Conservation (phyloP, 2,888 invertebrate species). For the Ernsta delagoae region DNA sequence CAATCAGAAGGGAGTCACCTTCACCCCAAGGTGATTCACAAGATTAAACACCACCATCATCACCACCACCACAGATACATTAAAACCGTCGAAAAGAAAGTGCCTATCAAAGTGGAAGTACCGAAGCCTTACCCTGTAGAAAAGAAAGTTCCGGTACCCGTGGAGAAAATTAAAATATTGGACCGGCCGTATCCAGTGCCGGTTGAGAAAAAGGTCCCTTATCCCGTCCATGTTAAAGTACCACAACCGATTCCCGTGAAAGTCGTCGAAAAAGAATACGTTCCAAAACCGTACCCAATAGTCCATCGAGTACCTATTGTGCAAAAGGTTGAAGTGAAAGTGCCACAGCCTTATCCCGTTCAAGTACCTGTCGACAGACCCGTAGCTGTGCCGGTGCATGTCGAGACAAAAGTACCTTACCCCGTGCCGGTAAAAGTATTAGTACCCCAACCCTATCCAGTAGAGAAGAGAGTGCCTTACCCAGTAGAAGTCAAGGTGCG, state of each 20-base stretch:
- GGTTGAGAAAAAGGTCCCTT: constrained; percentile 76
- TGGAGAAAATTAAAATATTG: constrained; percentile 57
- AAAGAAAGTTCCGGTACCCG: constrained; percentile 66
- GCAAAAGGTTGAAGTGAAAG: constrained; percentile 72
- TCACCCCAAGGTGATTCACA: constrained; percentile 63
- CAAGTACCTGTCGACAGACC: constrained; percentile 70
- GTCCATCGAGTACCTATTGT: constrained; percentile 73
- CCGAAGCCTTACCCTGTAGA: constrained; percentile 84
- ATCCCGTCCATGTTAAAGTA: constrained; percentile 73
- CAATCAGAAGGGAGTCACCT: constrained; percentile 60
- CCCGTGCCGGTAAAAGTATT: constrained; percentile 73
- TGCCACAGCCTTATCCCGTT: constrained; percentile 74
- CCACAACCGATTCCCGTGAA: constrained; percentile 80
- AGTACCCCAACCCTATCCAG: constrained; percentile 78
- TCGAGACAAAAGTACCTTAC: constrained; percentile 75
- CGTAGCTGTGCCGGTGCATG: constrained; percentile 67
- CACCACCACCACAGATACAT: constrained; percentile 87
- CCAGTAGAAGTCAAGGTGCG: constrained; percentile 76
- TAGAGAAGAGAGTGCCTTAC: constrained; percentile 83
- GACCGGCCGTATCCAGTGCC: constrained; percentile 71
- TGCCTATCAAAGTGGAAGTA: constrained; percentile 81
- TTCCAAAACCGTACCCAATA: constrained; percentile 78
- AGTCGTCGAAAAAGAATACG: constrained; percentile 78
- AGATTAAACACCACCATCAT: constrained; percentile 86
- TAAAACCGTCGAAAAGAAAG: constrained; percentile 84